A percentile compares a stretch with the other conserved stretches of the same genome.
These are phyloP conservation scores for Polydesmus complanatus DNA, from an alignment of 2,888 invertebrate genomes.

Conservation along the genomic window DNA sequence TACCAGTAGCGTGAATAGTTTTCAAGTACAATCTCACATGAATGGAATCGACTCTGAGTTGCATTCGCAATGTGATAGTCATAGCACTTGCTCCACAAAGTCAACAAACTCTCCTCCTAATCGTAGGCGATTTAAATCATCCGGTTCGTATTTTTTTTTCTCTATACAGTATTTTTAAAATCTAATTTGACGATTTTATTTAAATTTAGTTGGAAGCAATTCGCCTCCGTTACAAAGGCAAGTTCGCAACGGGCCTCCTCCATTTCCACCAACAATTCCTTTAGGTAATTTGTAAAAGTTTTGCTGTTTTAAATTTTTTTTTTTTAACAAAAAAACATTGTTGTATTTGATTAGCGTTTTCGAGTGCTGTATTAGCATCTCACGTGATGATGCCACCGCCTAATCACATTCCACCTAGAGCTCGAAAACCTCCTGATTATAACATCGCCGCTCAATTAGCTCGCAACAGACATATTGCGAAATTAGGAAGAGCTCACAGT, in stretches of 20 bases:
- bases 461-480: constrained; percentile 46
- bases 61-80: constrained; percentile 29
- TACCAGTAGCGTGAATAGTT: constrained; percentile 29
- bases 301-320: too few relatives aligned
- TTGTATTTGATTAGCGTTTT: neutral
- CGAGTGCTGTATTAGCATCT: neutral
- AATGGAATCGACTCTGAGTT: constrained; percentile 30
- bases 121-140: constrained; percentile 11
- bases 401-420: constrained; percentile 22
- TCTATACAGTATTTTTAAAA: too few relatives aligned
- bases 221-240: neutral
- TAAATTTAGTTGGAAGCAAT: neutral
- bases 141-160: too few relatives aligned
- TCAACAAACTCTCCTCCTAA: constrained; percentile 25
- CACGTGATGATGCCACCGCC: constrained; percentile 22
- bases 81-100: constrained; percentile 29
- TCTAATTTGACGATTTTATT: too few relatives aligned
- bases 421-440: constrained; percentile 64
- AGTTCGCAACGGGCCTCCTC: neutral
- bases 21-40: constrained; percentile 22
- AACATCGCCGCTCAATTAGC: constrained; percentile 76
- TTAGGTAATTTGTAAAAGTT: too few relatives aligned
- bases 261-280: neutral
- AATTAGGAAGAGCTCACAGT: constrained; percentile 67
- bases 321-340: neutral